Evolutionary conservation across 2,797 vertebrate genomes (phyloP).

Genomic region (Saxicola maurus): DNA sequence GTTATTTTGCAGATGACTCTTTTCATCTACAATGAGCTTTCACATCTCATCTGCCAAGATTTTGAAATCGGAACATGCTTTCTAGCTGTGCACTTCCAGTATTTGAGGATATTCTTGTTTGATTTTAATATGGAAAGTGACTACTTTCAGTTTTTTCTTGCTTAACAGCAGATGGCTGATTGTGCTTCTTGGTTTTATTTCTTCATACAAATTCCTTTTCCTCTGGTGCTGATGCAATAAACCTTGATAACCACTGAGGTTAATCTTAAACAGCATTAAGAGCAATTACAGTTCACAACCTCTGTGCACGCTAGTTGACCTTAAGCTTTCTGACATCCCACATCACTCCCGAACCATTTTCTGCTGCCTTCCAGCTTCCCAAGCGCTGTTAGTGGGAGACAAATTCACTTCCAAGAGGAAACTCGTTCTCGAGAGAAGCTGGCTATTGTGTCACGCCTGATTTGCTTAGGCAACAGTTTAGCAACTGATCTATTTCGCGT

Average conservation of each 20-base stretch:
- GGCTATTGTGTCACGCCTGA: conserved; percentile 8
- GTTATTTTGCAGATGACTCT: not conserved
- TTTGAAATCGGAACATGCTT: not conserved
- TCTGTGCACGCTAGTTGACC: conserved; percentile 45
- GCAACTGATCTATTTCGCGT: not conserved
- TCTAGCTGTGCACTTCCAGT: not conserved
- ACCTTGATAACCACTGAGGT: conserved; percentile 21
- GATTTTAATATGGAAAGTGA: not conserved
- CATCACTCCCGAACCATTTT: not conserved
- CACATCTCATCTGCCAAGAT: not conserved
- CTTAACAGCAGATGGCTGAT: not conserved
- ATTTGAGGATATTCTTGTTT: not conserved
- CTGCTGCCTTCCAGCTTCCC: not conserved
- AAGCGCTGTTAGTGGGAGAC: not conserved
- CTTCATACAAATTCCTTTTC: conserved; percentile 6
- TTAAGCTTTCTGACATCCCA: conserved; percentile 22
- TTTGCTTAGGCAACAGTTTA: not conserved
- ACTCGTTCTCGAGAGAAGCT: not conserved
- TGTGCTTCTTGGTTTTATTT: not conserved
- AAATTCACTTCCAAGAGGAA: conserved; percentile 15
- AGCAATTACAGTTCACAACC: conserved; percentile 42
- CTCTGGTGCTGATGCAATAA: conserved; percentile 21
- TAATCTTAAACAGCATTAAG: conserved; percentile 45
- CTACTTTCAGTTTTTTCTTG: not conserved
- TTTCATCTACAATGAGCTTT: not conserved